Evolutionary conservation across 2,797 vertebrate species (phyloP).

Genomic region (Pyrrhura leucotis): DNA sequence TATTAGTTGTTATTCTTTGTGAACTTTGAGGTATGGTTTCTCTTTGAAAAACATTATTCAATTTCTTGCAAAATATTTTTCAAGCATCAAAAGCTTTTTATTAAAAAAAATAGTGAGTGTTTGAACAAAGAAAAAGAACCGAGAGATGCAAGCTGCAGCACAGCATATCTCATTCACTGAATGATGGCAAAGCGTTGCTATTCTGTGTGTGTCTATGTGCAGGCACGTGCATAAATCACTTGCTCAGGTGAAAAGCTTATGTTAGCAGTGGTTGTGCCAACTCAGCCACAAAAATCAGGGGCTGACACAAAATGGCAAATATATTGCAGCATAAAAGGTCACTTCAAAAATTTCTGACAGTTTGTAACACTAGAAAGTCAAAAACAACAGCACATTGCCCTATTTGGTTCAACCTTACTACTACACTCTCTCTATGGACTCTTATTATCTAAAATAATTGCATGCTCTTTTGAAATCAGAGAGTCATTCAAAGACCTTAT

Average conservation of each 20-base stretch:
- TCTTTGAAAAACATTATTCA: neutral
- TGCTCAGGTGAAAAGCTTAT: slow-evolving; percentile 57
- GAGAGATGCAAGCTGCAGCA: neutral
- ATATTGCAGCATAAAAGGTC: slow-evolving; percentile 66
- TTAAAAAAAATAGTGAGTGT: neutral
- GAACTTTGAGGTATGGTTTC: neutral
- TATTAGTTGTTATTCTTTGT: neutral
- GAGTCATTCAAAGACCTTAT: neutral
- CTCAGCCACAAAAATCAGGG: slow-evolving; percentile 25
- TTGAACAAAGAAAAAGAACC: neutral
- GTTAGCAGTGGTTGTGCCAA: neutral
- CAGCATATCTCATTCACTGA: neutral
- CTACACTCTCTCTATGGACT: neutral
- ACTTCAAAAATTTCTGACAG: slow-evolving; percentile 68
- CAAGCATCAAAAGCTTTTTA: neutral
- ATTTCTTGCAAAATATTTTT: neutral
- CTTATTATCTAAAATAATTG: slow-evolving; percentile 63
- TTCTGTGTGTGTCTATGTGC: neutral
- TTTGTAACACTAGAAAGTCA: slow-evolving; percentile 66
- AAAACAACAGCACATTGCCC: slow-evolving; percentile 53
- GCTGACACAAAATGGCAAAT: slow-evolving; percentile 65
- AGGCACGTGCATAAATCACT: neutral
- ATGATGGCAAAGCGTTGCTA: neutral
- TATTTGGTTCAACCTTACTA: neutral
- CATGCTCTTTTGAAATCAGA: slow-evolving; percentile 38